Percentiles rank a stretch among this genome's conserved stretches.
Evolutionary conservation across 2,797 vertebrate genomes (phyloP).

Genomic region (Ispidina picta): DNA sequence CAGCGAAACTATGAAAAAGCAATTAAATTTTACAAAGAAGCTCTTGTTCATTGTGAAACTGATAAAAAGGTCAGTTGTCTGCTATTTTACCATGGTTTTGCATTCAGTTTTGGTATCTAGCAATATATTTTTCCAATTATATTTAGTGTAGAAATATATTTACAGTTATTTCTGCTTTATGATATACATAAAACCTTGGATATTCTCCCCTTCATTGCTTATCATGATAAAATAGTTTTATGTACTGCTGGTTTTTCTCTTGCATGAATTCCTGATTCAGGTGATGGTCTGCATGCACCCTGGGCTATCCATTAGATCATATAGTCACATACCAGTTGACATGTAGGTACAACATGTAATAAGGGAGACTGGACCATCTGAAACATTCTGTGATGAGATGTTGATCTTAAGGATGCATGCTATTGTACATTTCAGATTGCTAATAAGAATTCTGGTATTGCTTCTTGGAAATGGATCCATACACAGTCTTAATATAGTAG

Average conservation of each 20-base stretch:
- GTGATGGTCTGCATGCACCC: neutral
- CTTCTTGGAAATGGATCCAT: neutral
- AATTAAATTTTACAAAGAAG: slow-evolving; percentile 99
- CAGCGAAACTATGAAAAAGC: slow-evolving; percentile 94
- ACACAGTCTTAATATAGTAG: neutral
- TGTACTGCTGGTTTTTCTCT: neutral
- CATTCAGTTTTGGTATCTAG: neutral
- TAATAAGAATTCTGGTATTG: neutral
- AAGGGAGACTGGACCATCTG: neutral
- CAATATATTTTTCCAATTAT: neutral
- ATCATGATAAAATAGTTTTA: neutral
- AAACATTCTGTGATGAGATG: neutral
- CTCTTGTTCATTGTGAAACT: slow-evolving; percentile 95
- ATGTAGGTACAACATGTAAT: accelerated
- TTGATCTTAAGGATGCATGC: neutral
- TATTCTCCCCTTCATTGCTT: neutral
- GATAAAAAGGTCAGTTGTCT: slow-evolving; percentile 92
- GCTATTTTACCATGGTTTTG: neutral
- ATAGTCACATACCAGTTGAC: neutral
- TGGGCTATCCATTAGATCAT: neutral
- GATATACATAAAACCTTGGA: neutral
- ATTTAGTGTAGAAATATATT: neutral
- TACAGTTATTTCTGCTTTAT: neutral
- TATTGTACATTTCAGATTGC: neutral
- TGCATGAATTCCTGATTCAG: neutral